Base-by-base conservation (phyloP, 35 echinoderm and acorn worm species). In the Apostichopus japonicus region DNA sequence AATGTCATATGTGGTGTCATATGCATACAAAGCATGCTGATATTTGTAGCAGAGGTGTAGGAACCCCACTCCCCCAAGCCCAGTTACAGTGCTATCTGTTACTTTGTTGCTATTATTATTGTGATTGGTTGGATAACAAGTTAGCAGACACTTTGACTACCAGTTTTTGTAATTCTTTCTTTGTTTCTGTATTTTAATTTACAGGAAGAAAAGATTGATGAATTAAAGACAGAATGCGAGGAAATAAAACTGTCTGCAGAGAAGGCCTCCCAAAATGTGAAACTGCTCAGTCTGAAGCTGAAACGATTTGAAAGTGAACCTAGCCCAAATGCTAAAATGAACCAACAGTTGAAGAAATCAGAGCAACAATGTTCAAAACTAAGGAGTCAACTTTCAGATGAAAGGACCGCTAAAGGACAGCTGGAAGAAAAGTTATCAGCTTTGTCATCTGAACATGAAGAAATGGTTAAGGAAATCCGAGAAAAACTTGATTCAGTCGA, bases 231-330 rank as follows among this genome's bases (percentile, higher is more conserved):
- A 51, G 90, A 96, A 80, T 94, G 86, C 55, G 95, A 96, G 25
- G 67, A 96, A 75, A 90, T 96, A 21, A 96, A 94, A 58, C 90
- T 96, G 6, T 87, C 83, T 1, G 53, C 88, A 15, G 95, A 96
- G 63, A 96, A 94, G 54, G 80, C 95, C 4, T 84, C 90, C 53
- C 95, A 96, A 67, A 91, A 92, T 77, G 92, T 93, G 23, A 89
- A 91, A 76, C 80, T 56, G 23, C 73, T 96, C 54, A 91, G 92
- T 56, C 44, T 96, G 24, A 96, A 96, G 90, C 93, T 96, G 89
- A 96, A 94, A 63, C 73, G 84, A 84, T 33, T 89, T 24, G 92
- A 92, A 75, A 90, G 77, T 25, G 95, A 96, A 79, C 79, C 71
- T 10, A 72, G 90, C 21, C 93, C 95, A 7, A 92, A 94, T 24